Evolutionary conservation across 1,140 invertebrate genomes (phyloP), one percentile per base, ranked within the genome.

Genomic region (Hydropsyche tenuis): DNA sequence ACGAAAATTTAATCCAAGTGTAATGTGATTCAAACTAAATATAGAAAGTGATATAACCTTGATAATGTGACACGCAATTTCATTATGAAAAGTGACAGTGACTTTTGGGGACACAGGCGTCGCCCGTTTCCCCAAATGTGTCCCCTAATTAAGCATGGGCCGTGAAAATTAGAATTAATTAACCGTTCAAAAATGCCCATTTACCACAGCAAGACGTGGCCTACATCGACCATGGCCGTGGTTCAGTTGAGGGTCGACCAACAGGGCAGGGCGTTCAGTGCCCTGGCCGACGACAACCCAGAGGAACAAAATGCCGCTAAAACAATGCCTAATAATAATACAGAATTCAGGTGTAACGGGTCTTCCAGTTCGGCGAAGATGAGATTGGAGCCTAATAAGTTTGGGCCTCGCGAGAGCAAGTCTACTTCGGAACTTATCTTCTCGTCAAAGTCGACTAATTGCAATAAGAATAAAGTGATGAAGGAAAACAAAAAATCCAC

Each of bases 131-230:
- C 48, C 48, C 16, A 11, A 20, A 53, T 20, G 9, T 53, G 48
- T 53, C 48, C 48, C 48, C 48, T 53, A 53, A 53, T 53, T 53
- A 53, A 53, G 20, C 48, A 53, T 20, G 48, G 48, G 14, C 20
- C 48, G 45, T 25, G 25, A 60, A 60, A 60, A 60, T 60, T 37
- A 9, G 3, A 9, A 37, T 37, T 37, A 37, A 37, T 37, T 37
- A 37, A 37, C 30, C 3, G 3, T 37, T 9, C 30, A 37, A 78
- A 77, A 70, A 82, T 82, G 81, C 81, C 82, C 18, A 73, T 83
- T 65, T 81, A 82, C 79, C 81, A 82, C 75, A 83, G 81, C 77
- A 83, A 82, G 76, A 81, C 82, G 70, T 83, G 82, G 82, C 82
- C 82, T 14, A 79, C 81, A 22, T 79, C 72, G 68, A 80, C 80